Evolutionary conservation across 2,113 vertebrate genomes (phyloP), one percentile per base, ranked within the genome.

Genomic region (Cettia cetti): DNA sequence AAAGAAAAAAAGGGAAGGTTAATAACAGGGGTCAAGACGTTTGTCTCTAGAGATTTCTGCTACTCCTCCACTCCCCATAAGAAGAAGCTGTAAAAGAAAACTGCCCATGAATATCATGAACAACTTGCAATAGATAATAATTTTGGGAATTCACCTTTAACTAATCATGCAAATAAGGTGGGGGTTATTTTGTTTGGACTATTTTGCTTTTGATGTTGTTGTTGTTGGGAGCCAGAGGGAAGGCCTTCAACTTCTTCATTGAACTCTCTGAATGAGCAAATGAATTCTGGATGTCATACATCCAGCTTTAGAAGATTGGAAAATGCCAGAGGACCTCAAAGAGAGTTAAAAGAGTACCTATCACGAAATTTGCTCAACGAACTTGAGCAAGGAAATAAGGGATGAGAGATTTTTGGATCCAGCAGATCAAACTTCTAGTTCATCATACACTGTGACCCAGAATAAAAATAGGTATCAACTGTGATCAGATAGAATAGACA

Each of bases 201-300:
- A 35, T 70, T 75, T 71, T 54, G 2, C 3, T 3, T 4, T 28
- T 69, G n/a, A 30, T 30, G 42, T 17, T 44, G 42, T 44, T 44
- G 42, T 42, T 42, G 40, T 42, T 2, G 0, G 4, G 19, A 59
- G 13, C 1, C 4, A 6, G 18, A 9, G 7, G 8, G 33, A 11
- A 45, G 10, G 6, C 11, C 16, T 69, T 65, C 8, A 57, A 21
- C 5, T 60, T 89, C 40, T 52, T 78, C 15, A 33, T 0, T 37
- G 39, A 77, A 40, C 10, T 53, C 27, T 75, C 2, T 66, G 22
- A 91, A 86, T 33, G 4, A 63, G 8, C 19, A 45, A 82, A 53
- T 75, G 16, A 68, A 70, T 3, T 50, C 22, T 64, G 21, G 8
- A 33, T 74, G 14, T 28, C 3, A 1, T 49, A 50, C 40, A 84